A percentile compares a stretch with the other conserved stretches of the same genome.
Conservation (phyloP, 2,888 invertebrate species). For the Rhingia rostrata region DNA sequence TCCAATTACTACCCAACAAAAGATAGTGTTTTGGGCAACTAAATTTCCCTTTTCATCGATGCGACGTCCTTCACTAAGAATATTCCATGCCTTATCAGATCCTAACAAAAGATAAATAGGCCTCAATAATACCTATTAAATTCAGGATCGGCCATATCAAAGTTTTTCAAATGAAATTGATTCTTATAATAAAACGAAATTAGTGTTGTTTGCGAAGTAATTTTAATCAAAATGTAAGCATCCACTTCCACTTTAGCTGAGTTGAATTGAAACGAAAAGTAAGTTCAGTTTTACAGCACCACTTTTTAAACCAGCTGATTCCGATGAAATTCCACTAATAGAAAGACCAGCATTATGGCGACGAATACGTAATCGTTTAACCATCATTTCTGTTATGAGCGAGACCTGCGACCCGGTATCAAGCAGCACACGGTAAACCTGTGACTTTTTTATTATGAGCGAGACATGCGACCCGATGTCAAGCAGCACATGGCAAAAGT, state of each 20-base stretch:
- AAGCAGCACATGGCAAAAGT: background rate
- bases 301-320: conserved; percentile 3
- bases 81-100: conserved; percentile 17
- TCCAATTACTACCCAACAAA: background rate
- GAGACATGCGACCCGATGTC: background rate
- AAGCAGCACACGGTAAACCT: too few species aligned
- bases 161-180: background rate
- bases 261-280: background rate
- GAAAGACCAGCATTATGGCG: too few species aligned
- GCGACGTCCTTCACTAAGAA: conserved; percentile 18
- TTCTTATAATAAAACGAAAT: background rate
- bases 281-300: conserved; percentile 1
- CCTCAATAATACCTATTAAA: conserved; percentile 17
- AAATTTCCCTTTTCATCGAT: background rate
- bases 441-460: too few species aligned
- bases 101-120: conserved; percentile 21
- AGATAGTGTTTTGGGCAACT: background rate
- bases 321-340: conserved; percentile 17
- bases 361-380: too few species aligned
- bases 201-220: conserved; percentile 6
- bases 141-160: conserved; percentile 14
- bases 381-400: too few species aligned
- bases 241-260: conserved; percentile 3
- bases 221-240: conserved; percentile 7
- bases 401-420: too few species aligned